phyloP scores from a whole-genome alignment of 2,113 vertebrate genomes.

The Gymnogyps californianus region DNA sequence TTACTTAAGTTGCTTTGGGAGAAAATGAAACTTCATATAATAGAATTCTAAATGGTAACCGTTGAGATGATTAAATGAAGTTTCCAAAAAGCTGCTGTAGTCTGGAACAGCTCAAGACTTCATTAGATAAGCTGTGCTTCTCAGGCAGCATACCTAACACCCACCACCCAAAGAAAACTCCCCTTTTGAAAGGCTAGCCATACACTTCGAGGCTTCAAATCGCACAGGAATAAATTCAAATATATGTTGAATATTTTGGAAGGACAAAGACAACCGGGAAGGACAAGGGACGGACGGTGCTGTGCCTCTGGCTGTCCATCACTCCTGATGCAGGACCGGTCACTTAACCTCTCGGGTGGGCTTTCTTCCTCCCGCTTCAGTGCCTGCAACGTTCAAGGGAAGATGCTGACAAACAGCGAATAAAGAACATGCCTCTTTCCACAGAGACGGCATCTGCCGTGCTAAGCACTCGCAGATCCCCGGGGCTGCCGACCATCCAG shows the following conservation, averaged over 20 bases:
- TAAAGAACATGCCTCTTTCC: no score
- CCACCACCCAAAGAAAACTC: not conserved
- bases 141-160: not conserved
- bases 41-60: not conserved
- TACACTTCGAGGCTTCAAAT: rapidly evolving
- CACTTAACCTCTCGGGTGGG: not conserved
- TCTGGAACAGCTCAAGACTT: not conserved
- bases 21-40: not conserved
- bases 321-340: rapidly evolving
- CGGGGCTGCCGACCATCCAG: rapidly evolving
- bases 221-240: rapidly evolving
- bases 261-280: not conserved
- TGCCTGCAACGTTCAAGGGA: rapidly evolving
- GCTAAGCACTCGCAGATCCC: not conserved
- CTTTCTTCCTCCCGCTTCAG: not conserved
- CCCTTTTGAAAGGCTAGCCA: not conserved
- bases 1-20: not conserved
- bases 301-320: no score
- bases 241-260: rapidly evolving
- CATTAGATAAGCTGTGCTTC: rapidly evolving
- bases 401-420: not conserved
- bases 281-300: rapidly evolving
- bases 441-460: rapidly evolving
- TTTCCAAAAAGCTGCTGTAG: not conserved
- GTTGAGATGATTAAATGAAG: not conserved